Base-by-base conservation (phyloP, 2,797 vertebrate species). In the Heliangelus exortis region DNA sequence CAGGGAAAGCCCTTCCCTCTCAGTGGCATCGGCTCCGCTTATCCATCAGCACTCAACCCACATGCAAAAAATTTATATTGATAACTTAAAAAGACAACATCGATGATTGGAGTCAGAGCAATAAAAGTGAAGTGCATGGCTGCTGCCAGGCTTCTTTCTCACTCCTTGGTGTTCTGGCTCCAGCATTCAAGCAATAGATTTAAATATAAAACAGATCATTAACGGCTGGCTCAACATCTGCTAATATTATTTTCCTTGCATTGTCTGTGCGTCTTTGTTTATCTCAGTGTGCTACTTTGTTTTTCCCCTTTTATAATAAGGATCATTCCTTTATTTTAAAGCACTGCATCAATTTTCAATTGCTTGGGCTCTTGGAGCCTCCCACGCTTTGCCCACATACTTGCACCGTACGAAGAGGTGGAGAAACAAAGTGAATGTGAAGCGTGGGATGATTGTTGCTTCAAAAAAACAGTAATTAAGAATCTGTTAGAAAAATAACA, bases 171-270 rank as follows among this genome's bases (percentile, higher is more conserved):
- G 94, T 92, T 97, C 95, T 93, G 94, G 95, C 91, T 93, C 71
- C 90, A 87, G 72, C 84, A 90, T 92, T 94, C 92, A 95, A 95
- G 90, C 93, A 36, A 89, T 94, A 92, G 95, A 97, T 97, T 97
- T 96, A 97, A 97, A 97, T 96, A 97, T 96, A 96, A 97, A 97
- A 94, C 95, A 96, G 93, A 97, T 95, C 92, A 95, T 96, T 97
- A 97, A 95, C 71, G 96, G 95, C 94, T 97, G 96, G 94, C 92
- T 95, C 95, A 96, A 97, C 96, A 97, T 97, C 96, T 97, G 96
- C 93, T 97, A 97, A 97, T 97, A 97, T 95, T 96, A 97, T 97
- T 96, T 96, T 96, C 95, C 94, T 97, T 96, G 93, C 97, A 97
- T 97, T 97, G 96, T 97, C 89, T 97, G 77, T 80, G 78, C 5